A percentile compares a stretch with the other conserved stretches of the same genome.
Conservation (phyloP, 2,888 invertebrate species). For the Arctia plantaginis region DNA sequence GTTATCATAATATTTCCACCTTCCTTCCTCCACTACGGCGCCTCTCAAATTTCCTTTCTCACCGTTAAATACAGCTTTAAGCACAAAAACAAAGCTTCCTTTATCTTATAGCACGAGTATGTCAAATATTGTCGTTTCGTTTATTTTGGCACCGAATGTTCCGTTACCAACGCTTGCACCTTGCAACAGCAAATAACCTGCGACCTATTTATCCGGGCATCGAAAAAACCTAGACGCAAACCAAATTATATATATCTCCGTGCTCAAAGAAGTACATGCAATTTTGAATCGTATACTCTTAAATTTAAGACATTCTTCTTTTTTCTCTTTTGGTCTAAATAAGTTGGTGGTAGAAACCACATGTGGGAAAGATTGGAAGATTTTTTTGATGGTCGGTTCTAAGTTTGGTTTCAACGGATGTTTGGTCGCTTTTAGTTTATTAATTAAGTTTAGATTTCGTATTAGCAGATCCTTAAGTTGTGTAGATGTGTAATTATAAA, state of each 20-base stretch:
- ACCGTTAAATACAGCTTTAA: conserved; percentile 64
- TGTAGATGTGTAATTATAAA: conserved; percentile 51
- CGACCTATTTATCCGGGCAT: conserved; percentile 81
- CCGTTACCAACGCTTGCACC: conserved; percentile 82
- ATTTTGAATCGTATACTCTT: conserved; percentile 1
- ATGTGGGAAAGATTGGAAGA: conserved; percentile 73
- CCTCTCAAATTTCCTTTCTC: conserved; percentile 47
- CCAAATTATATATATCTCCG: conserved; percentile 24
- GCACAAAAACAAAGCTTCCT: conserved; percentile 73
- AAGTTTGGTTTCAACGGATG: conserved; percentile 76
- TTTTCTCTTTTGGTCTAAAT: neutral
- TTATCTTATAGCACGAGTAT: conserved; percentile 70
- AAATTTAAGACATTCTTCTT: accelerated
- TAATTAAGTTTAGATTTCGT: conserved; percentile 78
- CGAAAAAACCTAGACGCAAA: conserved; percentile 65
- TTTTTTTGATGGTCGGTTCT: conserved; percentile 74
- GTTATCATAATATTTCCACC: conserved; percentile 3
- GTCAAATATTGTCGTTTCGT: conserved; percentile 73
- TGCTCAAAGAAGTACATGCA: neutral
- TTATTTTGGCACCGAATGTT: conserved; percentile 77
- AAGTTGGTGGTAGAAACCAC: conserved; percentile 42
- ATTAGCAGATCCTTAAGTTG: conserved; percentile 64
- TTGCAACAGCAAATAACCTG: conserved; percentile 85
- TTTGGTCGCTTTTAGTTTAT: conserved; percentile 76
- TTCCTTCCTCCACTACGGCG: conserved; percentile 16